phyloP scores from a whole-genome alignment of 2,113 vertebrate species.

The Lepisosteus oculatus region DNA sequence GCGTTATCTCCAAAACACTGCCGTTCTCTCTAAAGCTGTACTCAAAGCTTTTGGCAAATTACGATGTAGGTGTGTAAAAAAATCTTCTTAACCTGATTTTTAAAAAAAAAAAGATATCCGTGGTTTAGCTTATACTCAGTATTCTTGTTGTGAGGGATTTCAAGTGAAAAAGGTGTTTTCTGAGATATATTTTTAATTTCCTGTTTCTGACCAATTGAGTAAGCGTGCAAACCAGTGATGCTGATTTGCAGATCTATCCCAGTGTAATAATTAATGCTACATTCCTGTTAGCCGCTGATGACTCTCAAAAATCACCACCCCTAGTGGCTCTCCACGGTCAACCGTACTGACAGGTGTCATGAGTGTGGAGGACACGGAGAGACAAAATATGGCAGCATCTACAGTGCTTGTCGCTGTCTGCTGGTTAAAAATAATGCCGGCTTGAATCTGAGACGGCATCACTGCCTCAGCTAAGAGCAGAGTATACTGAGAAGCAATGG shows the following conservation, averaged over 20 bases:
- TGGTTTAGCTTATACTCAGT: no score
- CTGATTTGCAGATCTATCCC: background rate
- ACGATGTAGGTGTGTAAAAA: no score
- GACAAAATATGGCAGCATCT: conserved; percentile 24
- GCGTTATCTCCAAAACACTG: background rate
- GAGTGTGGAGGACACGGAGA: conserved; percentile 29
- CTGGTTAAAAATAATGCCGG: background rate
- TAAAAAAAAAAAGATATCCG: no score
- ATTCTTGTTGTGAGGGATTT: no score
- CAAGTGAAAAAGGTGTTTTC: no score
- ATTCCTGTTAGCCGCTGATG: conserved; percentile 44
- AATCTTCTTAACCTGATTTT: no score
- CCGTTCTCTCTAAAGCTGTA: no score
- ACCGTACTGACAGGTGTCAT: conserved; percentile 46
- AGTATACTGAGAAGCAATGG: background rate
- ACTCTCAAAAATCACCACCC: conserved; percentile 40
- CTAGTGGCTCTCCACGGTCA: conserved; percentile 43
- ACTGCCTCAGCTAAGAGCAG: conserved; percentile 10
- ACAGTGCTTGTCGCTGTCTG: background rate
- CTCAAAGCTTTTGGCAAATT: no score
- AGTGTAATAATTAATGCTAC: conserved; percentile 22
- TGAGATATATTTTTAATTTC: no score
- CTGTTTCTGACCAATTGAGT: no score
- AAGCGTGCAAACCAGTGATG: no score
- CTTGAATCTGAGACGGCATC: background rate